These are phyloP conservation scores for Rhagophthalmus giganteus DNA, from an alignment of 2,888 invertebrate species.

Conservation along the genomic window DNA sequence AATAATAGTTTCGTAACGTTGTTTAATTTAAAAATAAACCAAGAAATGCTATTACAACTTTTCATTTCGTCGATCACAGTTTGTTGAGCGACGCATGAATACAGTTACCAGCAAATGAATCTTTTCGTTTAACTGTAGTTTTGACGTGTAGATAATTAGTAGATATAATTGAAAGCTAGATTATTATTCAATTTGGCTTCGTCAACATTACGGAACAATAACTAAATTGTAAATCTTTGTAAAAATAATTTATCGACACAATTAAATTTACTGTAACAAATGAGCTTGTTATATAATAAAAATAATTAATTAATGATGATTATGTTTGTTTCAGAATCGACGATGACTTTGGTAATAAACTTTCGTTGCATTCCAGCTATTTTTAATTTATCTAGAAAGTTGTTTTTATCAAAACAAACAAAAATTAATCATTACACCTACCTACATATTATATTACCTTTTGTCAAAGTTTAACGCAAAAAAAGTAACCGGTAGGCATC, in stretches of 20 bases:
- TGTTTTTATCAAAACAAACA: too few species aligned
- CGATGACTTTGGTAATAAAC: too few species aligned
- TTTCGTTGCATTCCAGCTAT: too few species aligned
- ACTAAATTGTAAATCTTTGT: constrained; percentile 1
- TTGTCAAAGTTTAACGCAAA: too few species aligned
- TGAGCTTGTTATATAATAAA: background rate
- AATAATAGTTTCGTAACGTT: too few species aligned
- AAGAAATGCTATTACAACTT: too few species aligned
- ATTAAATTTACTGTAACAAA: background rate
- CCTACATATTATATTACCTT: too few species aligned
- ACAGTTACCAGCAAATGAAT: background rate
- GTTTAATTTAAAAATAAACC: too few species aligned
- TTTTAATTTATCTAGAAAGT: too few species aligned
- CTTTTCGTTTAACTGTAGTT: background rate
- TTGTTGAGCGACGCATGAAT: background rate
- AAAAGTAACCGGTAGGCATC: too few species aligned
- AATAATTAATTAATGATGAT: background rate
- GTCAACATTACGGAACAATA: constrained; percentile 3
- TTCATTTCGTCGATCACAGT: background rate
- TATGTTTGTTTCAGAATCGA: background rate
- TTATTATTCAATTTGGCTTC: background rate
- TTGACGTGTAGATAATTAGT: background rate
- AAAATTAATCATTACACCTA: too few species aligned
- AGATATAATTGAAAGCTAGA: background rate
- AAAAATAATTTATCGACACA: background rate